Percentiles rank a stretch among this genome's conserved stretches.
phyloP scores from a whole-genome alignment of 2,797 vertebrate genomes.

The Fratercula arctica region DNA sequence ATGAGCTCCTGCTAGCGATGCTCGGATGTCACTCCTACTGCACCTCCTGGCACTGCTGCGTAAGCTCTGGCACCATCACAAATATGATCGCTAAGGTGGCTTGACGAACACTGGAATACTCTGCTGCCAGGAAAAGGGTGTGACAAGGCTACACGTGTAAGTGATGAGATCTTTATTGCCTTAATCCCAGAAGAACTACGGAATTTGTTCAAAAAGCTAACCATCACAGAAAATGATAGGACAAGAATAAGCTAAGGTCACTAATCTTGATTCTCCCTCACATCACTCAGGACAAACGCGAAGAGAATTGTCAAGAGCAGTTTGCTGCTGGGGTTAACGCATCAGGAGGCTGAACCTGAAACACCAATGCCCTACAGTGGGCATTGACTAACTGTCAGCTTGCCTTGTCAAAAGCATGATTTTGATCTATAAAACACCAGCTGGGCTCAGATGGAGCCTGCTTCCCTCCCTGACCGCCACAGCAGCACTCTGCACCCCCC shows the following conservation, averaged over 20 bases:
- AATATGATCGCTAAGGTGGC: accelerated
- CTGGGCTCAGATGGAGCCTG: neutral
- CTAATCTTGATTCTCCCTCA: neutral
- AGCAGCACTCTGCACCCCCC: neutral
- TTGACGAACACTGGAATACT: neutral
- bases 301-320: neutral
- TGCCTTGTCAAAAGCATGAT: neutral
- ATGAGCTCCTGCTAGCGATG: neutral
- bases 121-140: neutral
- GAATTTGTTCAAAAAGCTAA: neutral
- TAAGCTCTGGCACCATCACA: neutral
- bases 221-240: neutral
- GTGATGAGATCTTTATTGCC: neutral
- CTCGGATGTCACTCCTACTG: neutral
- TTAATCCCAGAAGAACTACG: neutral
- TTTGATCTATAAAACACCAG: neutral
- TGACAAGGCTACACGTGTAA: neutral
- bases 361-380: accelerated
- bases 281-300: neutral
- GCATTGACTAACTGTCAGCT: neutral
- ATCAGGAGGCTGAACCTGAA: neutral
- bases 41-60: neutral
- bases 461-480: neutral
- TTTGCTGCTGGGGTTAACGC: neutral
- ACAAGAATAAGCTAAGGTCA: neutral